Percentiles rank a stretch among this genome's conserved stretches.
phyloP scores from a whole-genome alignment of 1,140 invertebrate species.

The Antheraea mylitta region DNA sequence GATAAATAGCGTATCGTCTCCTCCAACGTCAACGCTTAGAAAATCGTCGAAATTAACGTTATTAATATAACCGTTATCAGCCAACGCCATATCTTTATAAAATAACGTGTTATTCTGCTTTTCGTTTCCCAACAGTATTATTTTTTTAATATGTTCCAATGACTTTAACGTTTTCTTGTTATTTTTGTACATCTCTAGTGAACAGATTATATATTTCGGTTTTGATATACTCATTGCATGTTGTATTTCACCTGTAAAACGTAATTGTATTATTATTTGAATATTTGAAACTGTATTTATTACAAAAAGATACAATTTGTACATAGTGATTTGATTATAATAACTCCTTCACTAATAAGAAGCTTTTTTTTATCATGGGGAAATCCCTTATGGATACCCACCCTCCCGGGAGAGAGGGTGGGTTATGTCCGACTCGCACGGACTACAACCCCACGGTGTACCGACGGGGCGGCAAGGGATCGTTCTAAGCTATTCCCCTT shows the following conservation, averaged over 20 bases:
- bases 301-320: too few species aligned
- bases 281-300: not conserved
- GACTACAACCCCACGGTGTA: too few species aligned
- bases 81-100: slow-evolving; percentile 40
- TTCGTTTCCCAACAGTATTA: slow-evolving; percentile 42
- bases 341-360: too few species aligned
- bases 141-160: slow-evolving; percentile 30
- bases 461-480: too few species aligned
- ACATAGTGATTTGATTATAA: too few species aligned
- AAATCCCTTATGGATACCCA: too few species aligned
- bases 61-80: slow-evolving; percentile 20
- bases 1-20: slow-evolving; percentile 65
- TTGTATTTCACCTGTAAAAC: slow-evolving; percentile 69
- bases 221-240: slow-evolving; percentile 75
- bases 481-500: too few species aligned
- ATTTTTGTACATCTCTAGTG: slow-evolving; percentile 37
- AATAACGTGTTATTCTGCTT: slow-evolving; percentile 18
- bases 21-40: slow-evolving; percentile 40
- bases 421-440: too few species aligned
- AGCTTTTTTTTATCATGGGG: too few species aligned
- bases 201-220: slow-evolving; percentile 73
- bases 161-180: slow-evolving; percentile 33
- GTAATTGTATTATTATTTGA: not conserved
- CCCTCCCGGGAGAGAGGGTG: too few species aligned
- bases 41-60: slow-evolving; percentile 45